Conservation (phyloP, 2,797 vertebrate genomes). For the Poecile montanus region DNA sequence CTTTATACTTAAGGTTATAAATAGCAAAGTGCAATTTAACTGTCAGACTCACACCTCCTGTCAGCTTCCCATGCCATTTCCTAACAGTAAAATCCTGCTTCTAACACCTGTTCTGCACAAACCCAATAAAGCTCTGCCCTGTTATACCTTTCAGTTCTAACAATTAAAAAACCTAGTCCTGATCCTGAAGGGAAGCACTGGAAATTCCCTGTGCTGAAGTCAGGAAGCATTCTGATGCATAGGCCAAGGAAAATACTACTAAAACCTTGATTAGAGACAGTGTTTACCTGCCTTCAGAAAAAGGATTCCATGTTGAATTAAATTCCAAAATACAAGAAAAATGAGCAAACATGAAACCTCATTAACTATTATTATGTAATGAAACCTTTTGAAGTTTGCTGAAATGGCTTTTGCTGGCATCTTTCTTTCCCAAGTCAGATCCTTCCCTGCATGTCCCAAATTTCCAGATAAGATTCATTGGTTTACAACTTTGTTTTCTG, state of each 20-base stretch:
- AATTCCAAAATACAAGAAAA: background rate
- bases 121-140: background rate
- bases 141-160: background rate
- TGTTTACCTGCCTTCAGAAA: background rate
- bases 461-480: background rate
- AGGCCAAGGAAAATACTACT: background rate
- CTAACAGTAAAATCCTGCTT: background rate
- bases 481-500: background rate
- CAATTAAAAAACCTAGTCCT: fast-evolving
- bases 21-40: background rate
- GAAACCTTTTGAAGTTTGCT: background rate
- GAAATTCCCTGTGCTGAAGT: background rate
- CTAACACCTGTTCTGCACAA: background rate
- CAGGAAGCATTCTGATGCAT: background rate
- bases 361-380: background rate
- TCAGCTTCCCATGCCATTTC: background rate
- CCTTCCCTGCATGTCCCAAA: background rate
- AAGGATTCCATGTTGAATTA: background rate
- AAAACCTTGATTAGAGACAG: background rate
- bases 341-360: background rate
- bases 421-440: background rate
- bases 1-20: background rate
- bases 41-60: background rate
- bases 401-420: background rate
- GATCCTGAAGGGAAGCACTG: background rate